Conservation (phyloP, 2,888 invertebrate species). For the Synanthedon vespiformis region DNA sequence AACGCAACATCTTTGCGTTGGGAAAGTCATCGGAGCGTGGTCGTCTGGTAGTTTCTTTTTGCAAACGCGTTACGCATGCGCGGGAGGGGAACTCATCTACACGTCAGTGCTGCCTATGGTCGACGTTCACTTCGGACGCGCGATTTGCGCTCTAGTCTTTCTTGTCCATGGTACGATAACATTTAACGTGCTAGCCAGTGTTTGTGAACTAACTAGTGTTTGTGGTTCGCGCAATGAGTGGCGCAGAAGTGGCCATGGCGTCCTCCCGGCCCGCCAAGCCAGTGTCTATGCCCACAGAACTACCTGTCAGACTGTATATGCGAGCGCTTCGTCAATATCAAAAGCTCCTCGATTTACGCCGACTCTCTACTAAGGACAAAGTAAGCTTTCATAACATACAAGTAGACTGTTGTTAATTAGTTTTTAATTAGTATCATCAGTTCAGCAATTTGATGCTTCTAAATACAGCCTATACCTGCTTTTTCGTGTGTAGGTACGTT, state of each 20-base stretch:
- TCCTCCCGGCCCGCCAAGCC: slow-evolving; percentile 43
- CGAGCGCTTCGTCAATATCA: slow-evolving; percentile 74
- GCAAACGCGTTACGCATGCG: slow-evolving; percentile 56
- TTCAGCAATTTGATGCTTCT: too few species aligned
- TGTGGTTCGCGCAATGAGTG: slow-evolving; percentile 31
- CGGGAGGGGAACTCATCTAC: slow-evolving; percentile 18
- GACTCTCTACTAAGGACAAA: slow-evolving; percentile 64
- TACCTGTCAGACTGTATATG: slow-evolving; percentile 66
- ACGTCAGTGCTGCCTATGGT: slow-evolving; percentile 59
- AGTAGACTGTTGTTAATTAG: too few species aligned
- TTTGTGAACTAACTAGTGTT: slow-evolving; percentile 40
- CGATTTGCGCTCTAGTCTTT: slow-evolving; percentile 42
- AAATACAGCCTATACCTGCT: too few species aligned
- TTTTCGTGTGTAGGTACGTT: too few species aligned
- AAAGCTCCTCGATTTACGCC: slow-evolving; percentile 69
- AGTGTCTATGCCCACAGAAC: slow-evolving; percentile 34
- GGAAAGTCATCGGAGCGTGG: slow-evolving; percentile 54
- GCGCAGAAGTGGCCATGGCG: slow-evolving; percentile 55
- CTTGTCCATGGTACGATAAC: slow-evolving; percentile 25
- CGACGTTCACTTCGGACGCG: slow-evolving; percentile 69
- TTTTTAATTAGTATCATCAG: too few species aligned
- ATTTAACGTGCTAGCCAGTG: slow-evolving; percentile 18
- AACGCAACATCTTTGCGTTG: slow-evolving; percentile 12
- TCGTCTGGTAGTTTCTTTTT: slow-evolving; percentile 49
- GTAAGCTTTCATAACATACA: slow-evolving; percentile 32